A percentile compares a stretch with the other conserved stretches of the same genome.
phyloP scores from a whole-genome alignment of 1,140 invertebrate species.

The Drosophila parabipectinata region DNA sequence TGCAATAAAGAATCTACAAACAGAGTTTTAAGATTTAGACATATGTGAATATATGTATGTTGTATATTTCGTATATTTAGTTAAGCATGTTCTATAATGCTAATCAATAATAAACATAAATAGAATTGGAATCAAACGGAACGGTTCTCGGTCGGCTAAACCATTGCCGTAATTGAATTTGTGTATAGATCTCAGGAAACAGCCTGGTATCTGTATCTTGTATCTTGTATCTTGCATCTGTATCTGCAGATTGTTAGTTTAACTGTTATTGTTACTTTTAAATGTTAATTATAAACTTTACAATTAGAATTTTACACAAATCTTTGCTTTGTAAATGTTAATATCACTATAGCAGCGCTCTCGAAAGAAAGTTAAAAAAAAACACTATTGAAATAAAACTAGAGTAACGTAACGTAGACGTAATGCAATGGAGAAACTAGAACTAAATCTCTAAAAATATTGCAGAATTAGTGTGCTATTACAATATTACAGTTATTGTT shows the following conservation, averaged over 20 bases:
- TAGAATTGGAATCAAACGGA: conserved; percentile 61
- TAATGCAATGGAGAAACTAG: conserved; percentile 33
- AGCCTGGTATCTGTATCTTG: too few relatives aligned
- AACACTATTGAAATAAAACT: too few relatives aligned
- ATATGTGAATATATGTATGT: conserved; percentile 46
- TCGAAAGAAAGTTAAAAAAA: background rate
- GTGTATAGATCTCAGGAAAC: conserved; percentile 16
- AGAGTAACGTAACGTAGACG: background rate
- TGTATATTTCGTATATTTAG: conserved; percentile 80
- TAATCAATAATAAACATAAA: conserved; percentile 75
- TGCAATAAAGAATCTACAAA: too few relatives aligned
- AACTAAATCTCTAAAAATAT: conserved; percentile 37
- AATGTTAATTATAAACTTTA: conserved; percentile 40
- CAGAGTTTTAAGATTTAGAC: conserved; percentile 11
- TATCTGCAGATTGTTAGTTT: conserved; percentile 31
- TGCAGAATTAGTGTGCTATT: conserved; percentile 30
- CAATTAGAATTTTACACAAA: conserved; percentile 66
- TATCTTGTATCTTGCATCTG: conserved; percentile 12
- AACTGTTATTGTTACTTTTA: conserved; percentile 44
- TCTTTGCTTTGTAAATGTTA: conserved; percentile 74
- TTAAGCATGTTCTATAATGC: conserved; percentile 78
- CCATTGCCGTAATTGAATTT: conserved; percentile 21
- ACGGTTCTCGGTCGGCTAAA: conserved; percentile 42
- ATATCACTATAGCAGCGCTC: conserved; percentile 81
- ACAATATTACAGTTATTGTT: conserved; percentile 38